Evolutionary conservation across 2,797 vertebrate genomes (phyloP), one percentile per base, ranked within the genome.

Genomic region (Fistularia tabacaria): DNA sequence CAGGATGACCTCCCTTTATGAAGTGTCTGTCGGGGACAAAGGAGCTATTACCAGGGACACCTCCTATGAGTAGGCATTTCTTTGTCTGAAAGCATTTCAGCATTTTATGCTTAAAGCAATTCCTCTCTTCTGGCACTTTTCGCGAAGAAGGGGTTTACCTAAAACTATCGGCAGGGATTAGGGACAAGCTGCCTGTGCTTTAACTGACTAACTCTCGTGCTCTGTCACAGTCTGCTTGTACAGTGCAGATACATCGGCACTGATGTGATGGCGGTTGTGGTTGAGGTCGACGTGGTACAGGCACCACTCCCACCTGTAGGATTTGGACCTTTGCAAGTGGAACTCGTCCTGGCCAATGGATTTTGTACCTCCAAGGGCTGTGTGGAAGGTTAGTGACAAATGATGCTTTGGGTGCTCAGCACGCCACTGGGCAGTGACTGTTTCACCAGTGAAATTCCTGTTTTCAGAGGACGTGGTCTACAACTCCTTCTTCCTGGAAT

Each of bases 1-100:
- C 71, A 60, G 64, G 63, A 84, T 91, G 82, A 6, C 52, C 0
- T 82, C 82, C 9, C 36, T 45, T 12, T 88, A 57, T 64, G 80
- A 87, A 61, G 78, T 87, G 3, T 49, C 57, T 10, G 0, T 75
- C 45, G 87, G 87, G 71, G 45, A 55, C 0, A 10, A 0, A 0
- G 88, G 86, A 46, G 7, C 42, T 5, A 89, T 92, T 65, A 88
- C 87, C 61, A 88, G 91, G 50, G 87, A 90, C 81, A 90, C 59
- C 59, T 10, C 53, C 10, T 87, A 57, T 81, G 70, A 85, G 89
- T 91, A 76, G 63, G 79, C 74, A 11, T 46, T 64, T 55, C 46
- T 62, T 10, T 54, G 10, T 10, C 43, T 12, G 38, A 41, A 3
- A 14, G 13, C 13, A 9, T 41, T n/a, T 15, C 6, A 40, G 10